Evolutionary conservation across 2,797 vertebrate species (phyloP), one percentile per base, ranked within the genome.

Genomic region (Poecilia gillii): DNA sequence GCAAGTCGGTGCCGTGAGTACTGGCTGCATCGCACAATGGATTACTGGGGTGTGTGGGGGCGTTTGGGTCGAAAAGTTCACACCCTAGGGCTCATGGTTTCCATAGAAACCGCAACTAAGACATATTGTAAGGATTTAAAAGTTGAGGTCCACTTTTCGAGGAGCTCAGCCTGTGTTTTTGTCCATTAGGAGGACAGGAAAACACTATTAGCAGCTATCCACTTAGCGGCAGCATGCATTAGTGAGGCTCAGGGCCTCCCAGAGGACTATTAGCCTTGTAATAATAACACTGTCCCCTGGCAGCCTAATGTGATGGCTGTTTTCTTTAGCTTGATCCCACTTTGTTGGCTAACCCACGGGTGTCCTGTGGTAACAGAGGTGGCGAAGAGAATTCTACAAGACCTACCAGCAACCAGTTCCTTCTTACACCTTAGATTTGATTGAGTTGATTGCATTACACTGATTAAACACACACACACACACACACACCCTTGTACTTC

Each of bases 261-360:
- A 5, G 85, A 92, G 88, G 90, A 93, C 92, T 91, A 91, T 93
- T 96, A 95, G 86, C 83, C 66, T 0, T 9, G 87, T 90, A 94
- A 95, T 91, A 91, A 95, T 92, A 95, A 96, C 94, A 95, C 88
- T 91, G 94, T 90, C 93, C 86, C 85, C 92, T 55, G 73, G 78
- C 88, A 41, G 90, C 85, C 92, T 94, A 91, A 92, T 73, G 86
- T 87, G 87, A 88, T 89, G 18, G 43, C 87, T 89, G 93, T 94
- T 94, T 91, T 76, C 74, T 92, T 86, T 90, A 84, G 86, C 83
- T 82, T 74, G 76, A 87, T 79, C 89, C 88, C 83, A 84, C 85
- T 86, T 80, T 77, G 84, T 80, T n/a, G 64, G 55, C 89, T 94
- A 90, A 93, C 89, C 89, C 85, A 75, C 70, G 81, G 89, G 84